Base-by-base conservation (phyloP, 2,797 vertebrate genomes). In the Cyclopterus lumpus region DNA sequence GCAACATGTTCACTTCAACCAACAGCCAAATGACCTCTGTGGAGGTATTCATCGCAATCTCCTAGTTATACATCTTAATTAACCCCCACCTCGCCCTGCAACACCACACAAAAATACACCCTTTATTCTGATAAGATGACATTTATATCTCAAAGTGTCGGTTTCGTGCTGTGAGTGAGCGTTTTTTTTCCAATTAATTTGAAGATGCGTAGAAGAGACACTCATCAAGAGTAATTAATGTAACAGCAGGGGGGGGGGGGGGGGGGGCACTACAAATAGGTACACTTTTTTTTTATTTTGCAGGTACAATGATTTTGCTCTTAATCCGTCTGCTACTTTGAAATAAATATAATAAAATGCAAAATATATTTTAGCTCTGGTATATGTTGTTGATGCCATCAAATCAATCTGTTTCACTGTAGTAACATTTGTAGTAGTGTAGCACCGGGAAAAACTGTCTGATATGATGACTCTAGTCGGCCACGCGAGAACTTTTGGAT, bases 1-100 rank as follows among this genome's bases (percentile, higher is more conserved):
- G 26, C 80, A 86, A 75, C 73, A 71, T 80, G 80, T 76, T 75
- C 28, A 53, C 72, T 82, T 78, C 73, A 88, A 71, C 91, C 82
- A 88, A 87, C 87, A 81, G 88, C 88, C 87, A 86, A 91, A 92
- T 88, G 78, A 91, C 89, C 88, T 88, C 73, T 71, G 76, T 15
- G 0, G 69, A 63, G 73, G 79, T 90, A 87, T 92, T 93, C 90
- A 90, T 91, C 89, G 75, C 79, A 75, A 85, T 86, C 83, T 88
- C 80, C 86, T 81, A 72, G 83, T 89, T 87, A 85, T 88, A 90
- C 65, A 81, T 93, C 91, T 94, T 93, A 90, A 93, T 93, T 89
- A 93, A 89, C 89, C 78, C 75, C 74, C 48, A 58, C 64, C 78
- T 76, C 75, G 69, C 57, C 49, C 44, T 57, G 62, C 34, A 67